Evolutionary conservation across 2,797 vertebrate species (phyloP), one percentile per base, ranked within the genome.

Genomic region (Chelon auratus): DNA sequence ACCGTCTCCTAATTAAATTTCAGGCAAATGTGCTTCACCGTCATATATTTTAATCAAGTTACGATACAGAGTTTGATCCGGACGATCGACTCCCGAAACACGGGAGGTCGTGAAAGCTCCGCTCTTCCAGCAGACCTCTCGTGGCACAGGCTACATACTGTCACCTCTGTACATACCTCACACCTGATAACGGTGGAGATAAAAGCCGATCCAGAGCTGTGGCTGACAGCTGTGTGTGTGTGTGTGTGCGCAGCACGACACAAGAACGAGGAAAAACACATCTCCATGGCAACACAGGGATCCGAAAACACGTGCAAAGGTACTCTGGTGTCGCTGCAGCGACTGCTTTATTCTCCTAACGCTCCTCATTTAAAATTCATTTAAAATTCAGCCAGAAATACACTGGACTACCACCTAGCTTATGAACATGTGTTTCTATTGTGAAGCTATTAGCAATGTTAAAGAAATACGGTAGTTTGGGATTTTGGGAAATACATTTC

Each of bases 131-230:
- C 40, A 2, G 33, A 15, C 0, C 7, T 39, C 22, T 62, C 63
- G 26, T n/a, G 5, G 40, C 5, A 6, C 5, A 17, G 0, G 72
- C 70, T 1, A 22, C 80, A 75, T 48, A 45, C 72, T 26, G 65
- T 61, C 87, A 85, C 75, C 82, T 75, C 54, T 1, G 1, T 2
- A 40, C 62, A 80, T 75, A 40, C 36, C 73, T 58, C 72, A 81
- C 80, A 84, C 82, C 85, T 85, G 82, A 88, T 63, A 89, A 75
- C 62, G 48, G 56, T 4, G 18, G 0, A 65, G 80, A 81, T 81
- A 91, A 62, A 69, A 64, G 48, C 42, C 59, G 73, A 33, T 33
- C 5, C 30, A 33, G 30, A 42, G 51, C 52, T 68, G 26, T 12
- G 57, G 58, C 53, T 55, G 36, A 22, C 1, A 56, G 6, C 30